These are phyloP conservation scores for Oscheius sp. DNA, from an alignment of 2,888 invertebrate species.

Conservation along the genomic window DNA sequence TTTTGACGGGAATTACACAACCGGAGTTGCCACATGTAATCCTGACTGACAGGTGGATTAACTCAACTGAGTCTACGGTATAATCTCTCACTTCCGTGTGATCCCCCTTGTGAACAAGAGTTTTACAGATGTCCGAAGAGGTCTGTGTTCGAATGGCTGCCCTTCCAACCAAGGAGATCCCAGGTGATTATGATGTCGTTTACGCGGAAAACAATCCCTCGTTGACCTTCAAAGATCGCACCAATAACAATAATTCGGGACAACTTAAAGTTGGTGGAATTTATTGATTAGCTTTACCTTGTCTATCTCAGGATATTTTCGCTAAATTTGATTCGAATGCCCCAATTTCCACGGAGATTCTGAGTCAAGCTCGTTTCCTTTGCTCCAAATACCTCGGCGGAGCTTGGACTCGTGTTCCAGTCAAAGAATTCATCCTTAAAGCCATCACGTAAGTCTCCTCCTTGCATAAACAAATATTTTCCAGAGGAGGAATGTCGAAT, in stretches of 20 bases:
- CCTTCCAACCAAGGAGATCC: background rate
- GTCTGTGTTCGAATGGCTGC: constrained; percentile 17
- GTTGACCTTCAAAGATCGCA: constrained; percentile 52
- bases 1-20: background rate
- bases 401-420: constrained; percentile 51
- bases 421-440: constrained; percentile 47
- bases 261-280: constrained; percentile 46
- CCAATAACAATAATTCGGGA: constrained; percentile 37
- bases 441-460: constrained; percentile 61
- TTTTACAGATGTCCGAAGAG: constrained; percentile 24
- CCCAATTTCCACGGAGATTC: constrained; percentile 49
- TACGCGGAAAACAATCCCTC: constrained; percentile 47
- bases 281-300: background rate
- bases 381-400: constrained; percentile 62
- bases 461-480: too few relatives aligned
- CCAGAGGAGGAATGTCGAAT: constrained; percentile 92
- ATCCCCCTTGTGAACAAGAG: too few relatives aligned
- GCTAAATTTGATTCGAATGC: constrained; percentile 49
- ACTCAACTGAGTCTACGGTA: too few relatives aligned
- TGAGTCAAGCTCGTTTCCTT: constrained; percentile 50
- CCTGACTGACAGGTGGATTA: background rate
- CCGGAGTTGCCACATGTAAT: background rate
- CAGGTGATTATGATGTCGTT: constrained; percentile 39
- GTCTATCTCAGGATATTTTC: constrained; percentile 43
- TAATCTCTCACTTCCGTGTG: too few relatives aligned